These are phyloP conservation scores for Mylabris sibirica DNA, from an alignment of 2,888 invertebrate species.

Conservation along the genomic window DNA sequence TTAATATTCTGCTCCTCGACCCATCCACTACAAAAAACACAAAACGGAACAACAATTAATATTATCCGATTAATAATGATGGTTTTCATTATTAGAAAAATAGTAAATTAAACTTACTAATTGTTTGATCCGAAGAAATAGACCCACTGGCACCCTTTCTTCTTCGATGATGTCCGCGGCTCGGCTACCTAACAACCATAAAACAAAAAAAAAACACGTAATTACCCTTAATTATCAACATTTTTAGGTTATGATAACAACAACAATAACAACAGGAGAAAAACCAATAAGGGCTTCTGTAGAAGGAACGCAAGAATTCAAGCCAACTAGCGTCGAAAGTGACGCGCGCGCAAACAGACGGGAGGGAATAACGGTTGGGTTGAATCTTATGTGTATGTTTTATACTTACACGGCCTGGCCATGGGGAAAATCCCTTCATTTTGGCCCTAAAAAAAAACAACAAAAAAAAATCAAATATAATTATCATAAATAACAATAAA, in stretches of 20 bases:
- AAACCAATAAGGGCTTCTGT: background rate
- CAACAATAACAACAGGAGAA: constrained; percentile 22
- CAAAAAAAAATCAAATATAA: constrained; percentile 40
- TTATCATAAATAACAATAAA: constrained; percentile 39
- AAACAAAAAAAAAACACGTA: constrained; percentile 32
- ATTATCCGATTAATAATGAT: constrained; percentile 15
- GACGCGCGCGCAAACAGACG: constrained; percentile 48
- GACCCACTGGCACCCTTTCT: constrained; percentile 85
- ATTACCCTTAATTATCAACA: constrained; percentile 29
- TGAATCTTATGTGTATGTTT: constrained; percentile 47
- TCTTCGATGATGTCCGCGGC: constrained; percentile 78
- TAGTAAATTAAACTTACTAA: constrained; percentile 75
- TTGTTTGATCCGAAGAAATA: constrained; percentile 96
- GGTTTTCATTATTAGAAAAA: constrained; percentile 5
- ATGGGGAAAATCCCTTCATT: constrained; percentile 96
- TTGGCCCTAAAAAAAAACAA: constrained; percentile 80
- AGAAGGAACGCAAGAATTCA: constrained; percentile 1
- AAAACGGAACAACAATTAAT: constrained; percentile 20
- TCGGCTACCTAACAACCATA: constrained; percentile 75
- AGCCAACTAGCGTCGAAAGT: constrained; percentile 18
- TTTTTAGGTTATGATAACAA: constrained; percentile 35
- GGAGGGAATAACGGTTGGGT: constrained; percentile 61
- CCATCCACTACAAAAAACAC: constrained; percentile 76
- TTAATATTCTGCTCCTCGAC: constrained; percentile 85
- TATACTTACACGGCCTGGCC: constrained; percentile 94